Conservation (phyloP, 2,797 vertebrate species). For the Melanitta fusca region DNA sequence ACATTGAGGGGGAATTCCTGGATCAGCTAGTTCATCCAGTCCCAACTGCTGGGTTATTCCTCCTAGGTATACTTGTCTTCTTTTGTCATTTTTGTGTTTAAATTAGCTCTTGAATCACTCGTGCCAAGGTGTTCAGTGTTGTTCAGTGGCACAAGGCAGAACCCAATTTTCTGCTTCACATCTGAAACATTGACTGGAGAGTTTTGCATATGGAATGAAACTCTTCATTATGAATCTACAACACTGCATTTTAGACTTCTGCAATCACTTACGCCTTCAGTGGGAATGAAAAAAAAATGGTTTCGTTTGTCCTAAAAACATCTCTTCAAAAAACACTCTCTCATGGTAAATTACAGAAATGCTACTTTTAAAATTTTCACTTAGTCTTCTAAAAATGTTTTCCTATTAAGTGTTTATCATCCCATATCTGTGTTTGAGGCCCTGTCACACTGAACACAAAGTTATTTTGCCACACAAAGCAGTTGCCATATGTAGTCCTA, state of each 20-base stretch:
- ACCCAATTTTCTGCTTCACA: neutral
- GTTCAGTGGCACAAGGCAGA: neutral
- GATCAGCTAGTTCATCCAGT: conserved; percentile 6
- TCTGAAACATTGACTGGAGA: neutral
- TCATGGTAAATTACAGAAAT: neutral
- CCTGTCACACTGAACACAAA: neutral
- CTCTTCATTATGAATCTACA: neutral
- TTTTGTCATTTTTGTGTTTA: neutral
- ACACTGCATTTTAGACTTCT: neutral
- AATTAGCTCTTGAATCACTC: neutral
- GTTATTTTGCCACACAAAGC: conserved; percentile 16
- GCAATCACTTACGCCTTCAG: neutral
- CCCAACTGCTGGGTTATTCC: neutral
- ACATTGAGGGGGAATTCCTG: conserved; percentile 26
- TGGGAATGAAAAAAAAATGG: neutral
- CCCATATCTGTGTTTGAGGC: neutral
- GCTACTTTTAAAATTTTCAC: neutral
- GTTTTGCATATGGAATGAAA: neutral
- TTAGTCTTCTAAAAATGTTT: neutral
- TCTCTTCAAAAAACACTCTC: neutral
- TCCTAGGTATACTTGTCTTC: neutral
- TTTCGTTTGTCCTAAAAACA: neutral
- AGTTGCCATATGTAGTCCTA: neutral
- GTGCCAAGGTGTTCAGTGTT: neutral
- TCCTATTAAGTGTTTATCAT: neutral